Percentiles rank a stretch among this genome's conserved stretches.
These are phyloP conservation scores for Molossus molossus DNA, from an alignment of 2,797 vertebrate genomes.

Conservation along the genomic window DNA sequence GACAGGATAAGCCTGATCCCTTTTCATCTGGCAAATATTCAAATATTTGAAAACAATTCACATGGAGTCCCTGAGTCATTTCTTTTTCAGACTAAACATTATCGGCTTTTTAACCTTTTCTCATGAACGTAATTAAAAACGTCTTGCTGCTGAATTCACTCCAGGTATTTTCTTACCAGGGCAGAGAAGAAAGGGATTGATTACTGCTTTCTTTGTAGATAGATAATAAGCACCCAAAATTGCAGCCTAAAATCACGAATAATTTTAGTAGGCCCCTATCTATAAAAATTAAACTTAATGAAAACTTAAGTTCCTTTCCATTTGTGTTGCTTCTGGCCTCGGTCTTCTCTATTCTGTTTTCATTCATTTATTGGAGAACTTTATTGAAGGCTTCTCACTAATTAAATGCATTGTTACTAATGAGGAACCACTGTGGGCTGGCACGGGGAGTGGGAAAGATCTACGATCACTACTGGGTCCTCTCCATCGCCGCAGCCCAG, in stretches of 20 bases:
- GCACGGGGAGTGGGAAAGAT: neutral
- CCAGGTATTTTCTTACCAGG: slow-evolving; percentile 62
- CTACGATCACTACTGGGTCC: too few species aligned
- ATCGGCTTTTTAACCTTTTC: slow-evolving; percentile 70
- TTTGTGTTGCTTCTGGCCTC: neutral
- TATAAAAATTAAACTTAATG: neutral
- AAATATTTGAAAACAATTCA: slow-evolving; percentile 75
- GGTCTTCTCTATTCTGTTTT: neutral
- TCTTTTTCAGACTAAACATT: slow-evolving; percentile 76
- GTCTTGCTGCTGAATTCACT: slow-evolving; percentile 44
- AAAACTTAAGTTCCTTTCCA: neutral
- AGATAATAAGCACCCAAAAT: slow-evolving; percentile 2
- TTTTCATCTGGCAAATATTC: slow-evolving; percentile 67
- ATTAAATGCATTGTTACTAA: neutral
- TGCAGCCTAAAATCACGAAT: neutral
- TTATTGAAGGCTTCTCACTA: neutral
- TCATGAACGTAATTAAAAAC: slow-evolving; percentile 66
- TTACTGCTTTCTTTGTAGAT: slow-evolving; percentile 33
- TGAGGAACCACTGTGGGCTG: neutral
- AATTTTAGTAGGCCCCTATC: neutral
- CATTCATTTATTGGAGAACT: neutral
- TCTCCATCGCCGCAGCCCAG: neutral
- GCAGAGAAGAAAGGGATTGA: neutral
- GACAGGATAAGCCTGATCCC: slow-evolving; percentile 7
- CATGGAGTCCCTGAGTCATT: slow-evolving; percentile 73